Conservation (phyloP, 2,113 vertebrate species). For the Ceyx margarethae region DNA sequence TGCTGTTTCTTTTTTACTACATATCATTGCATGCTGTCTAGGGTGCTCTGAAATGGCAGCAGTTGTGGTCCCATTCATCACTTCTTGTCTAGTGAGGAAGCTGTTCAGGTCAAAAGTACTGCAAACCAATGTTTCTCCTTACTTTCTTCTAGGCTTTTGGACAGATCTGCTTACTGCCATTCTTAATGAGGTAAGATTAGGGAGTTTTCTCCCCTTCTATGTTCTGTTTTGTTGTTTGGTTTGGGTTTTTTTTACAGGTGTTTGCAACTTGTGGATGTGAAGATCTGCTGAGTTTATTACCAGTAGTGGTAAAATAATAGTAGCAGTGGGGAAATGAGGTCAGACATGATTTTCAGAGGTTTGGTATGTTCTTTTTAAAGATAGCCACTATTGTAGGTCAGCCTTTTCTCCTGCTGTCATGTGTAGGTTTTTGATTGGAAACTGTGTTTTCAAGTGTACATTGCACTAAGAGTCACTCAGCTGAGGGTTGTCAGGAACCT, state of each 20-base stretch:
- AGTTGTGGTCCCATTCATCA: background rate
- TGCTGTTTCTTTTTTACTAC: background rate
- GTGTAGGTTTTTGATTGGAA: background rate
- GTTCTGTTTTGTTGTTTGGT: background rate
- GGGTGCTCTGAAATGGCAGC: background rate
- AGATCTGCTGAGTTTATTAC: background rate
- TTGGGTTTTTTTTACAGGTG: background rate
- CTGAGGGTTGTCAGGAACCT: background rate
- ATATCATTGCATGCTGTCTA: background rate
- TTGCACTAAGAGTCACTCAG: background rate
- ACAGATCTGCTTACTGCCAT: conserved; percentile 42
- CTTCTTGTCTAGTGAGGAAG: background rate
- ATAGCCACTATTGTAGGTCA: background rate
- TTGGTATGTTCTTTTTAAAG: background rate
- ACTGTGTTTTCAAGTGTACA: background rate
- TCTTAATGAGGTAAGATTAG: conserved; percentile 54
- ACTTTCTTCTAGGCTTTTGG: conserved; percentile 57
- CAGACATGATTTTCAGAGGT: background rate
- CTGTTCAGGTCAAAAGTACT: background rate
- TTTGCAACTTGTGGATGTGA: background rate
- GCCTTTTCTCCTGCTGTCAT: background rate
- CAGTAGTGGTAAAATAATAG: background rate
- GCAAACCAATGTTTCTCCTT: background rate
- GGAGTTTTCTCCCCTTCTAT: background rate
- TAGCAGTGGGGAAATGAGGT: background rate